Evolutionary conservation across 2,888 invertebrate species (phyloP).

Genomic region (Trissolcus japonicus): DNA sequence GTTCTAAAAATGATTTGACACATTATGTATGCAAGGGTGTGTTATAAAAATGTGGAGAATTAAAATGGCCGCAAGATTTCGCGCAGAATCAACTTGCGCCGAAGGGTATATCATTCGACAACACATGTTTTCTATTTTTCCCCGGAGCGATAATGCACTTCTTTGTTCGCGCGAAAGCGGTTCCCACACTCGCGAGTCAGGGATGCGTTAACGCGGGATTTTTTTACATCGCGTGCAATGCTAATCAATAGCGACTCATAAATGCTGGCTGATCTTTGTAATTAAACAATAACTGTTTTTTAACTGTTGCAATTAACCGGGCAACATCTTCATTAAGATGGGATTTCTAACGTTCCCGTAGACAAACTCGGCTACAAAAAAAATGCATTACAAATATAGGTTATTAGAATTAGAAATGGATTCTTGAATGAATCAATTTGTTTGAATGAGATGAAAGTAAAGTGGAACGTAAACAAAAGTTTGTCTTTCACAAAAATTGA

Average conservation of each 20-base stretch:
- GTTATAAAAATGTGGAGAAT: no score
- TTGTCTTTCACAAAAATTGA: no score
- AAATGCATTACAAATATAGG: no score
- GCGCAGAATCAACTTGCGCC: background rate
- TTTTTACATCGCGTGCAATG: slow-evolving; percentile 30
- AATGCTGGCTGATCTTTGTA: slow-evolving; percentile 31
- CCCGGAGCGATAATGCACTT: slow-evolving; percentile 11
- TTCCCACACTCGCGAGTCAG: slow-evolving; percentile 48
- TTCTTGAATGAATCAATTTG: no score
- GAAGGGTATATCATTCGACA: background rate
- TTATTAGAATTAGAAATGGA: no score
- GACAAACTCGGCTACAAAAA: no score
- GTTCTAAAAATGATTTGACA: no score
- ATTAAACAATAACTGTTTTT: slow-evolving; percentile 42
- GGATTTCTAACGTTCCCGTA: background rate
- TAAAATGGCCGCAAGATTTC: background rate
- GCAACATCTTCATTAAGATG: background rate
- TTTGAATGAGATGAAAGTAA: no score
- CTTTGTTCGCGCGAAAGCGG: slow-evolving; percentile 33
- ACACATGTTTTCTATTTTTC: slow-evolving; percentile 3
- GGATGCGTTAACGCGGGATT: slow-evolving; percentile 42
- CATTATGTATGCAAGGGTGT: no score
- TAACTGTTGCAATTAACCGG: background rate
- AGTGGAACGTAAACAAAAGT: no score
- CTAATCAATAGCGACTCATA: slow-evolving; percentile 32